Evolutionary conservation across 2,888 invertebrate species (phyloP).

Genomic region (Nomada flava): DNA sequence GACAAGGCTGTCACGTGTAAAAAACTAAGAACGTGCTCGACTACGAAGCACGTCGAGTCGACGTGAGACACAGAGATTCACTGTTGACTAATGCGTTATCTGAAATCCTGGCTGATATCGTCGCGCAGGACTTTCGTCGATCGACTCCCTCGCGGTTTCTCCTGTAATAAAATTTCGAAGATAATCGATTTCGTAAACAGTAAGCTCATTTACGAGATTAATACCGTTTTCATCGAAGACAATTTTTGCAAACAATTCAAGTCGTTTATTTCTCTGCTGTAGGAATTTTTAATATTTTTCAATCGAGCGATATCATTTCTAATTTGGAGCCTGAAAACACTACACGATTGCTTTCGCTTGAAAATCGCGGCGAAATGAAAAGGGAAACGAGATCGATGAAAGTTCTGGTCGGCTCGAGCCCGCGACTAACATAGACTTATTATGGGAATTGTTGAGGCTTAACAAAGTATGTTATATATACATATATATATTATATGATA

Average conservation of each 20-base stretch:
- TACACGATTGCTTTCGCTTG: neutral
- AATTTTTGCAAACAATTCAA: too few relatives aligned
- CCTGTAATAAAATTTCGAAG: neutral
- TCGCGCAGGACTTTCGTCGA: conserved; percentile 47
- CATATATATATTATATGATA: conserved; percentile 69
- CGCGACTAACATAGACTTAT: conserved; percentile 74
- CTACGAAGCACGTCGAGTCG: conserved; percentile 1
- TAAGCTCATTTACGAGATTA: neutral
- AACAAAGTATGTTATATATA: conserved; percentile 75
- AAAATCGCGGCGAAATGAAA: neutral
- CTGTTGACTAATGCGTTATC: conserved; percentile 74
- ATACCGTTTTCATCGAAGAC: too few relatives aligned
- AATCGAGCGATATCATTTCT: too few relatives aligned
- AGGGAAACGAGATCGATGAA: conserved; percentile 46
- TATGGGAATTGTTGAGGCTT: conserved; percentile 81
- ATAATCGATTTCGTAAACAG: conserved; percentile 8
- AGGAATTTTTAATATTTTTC: too few relatives aligned
- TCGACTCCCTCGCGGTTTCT: neutral
- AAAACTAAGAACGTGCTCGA: neutral
- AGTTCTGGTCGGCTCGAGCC: conserved; percentile 51
- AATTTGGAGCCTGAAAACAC: too few relatives aligned
- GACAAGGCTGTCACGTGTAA: conserved; percentile 22
- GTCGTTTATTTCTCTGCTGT: too few relatives aligned
- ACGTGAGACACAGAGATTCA: conserved; percentile 39
- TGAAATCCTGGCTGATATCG: conserved; percentile 42